These are phyloP conservation scores for Agrotis clavis DNA, from an alignment of 2,888 invertebrate genomes.

Conservation along the genomic window DNA sequence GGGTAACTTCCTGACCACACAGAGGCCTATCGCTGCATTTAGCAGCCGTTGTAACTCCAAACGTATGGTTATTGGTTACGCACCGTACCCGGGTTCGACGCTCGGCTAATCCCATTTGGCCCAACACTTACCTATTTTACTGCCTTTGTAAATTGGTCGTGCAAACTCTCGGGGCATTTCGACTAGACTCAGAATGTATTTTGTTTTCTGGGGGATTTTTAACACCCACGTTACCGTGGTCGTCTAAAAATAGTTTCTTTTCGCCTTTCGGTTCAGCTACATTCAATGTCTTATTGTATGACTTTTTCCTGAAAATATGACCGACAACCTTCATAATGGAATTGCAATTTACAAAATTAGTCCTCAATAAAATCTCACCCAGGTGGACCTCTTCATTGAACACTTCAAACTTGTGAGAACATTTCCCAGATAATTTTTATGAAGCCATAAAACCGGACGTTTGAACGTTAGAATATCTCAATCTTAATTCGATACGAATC, in stretches of 20 bases:
- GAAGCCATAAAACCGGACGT: constrained; percentile 65
- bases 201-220: constrained; percentile 55
- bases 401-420: constrained; percentile 52
- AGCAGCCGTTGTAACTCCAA: constrained; percentile 42
- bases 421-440: constrained; percentile 64
- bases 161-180: constrained; percentile 44
- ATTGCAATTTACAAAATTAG: constrained; percentile 18
- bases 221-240: constrained; percentile 51
- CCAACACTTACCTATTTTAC: constrained; percentile 60
- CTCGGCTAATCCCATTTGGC: constrained; percentile 58
- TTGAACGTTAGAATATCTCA: constrained; percentile 62
- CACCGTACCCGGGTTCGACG: constrained; percentile 55
- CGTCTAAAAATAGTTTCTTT: constrained; percentile 50
- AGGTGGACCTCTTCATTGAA: constrained; percentile 47
- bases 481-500: constrained; percentile 69
- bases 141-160: constrained; percentile 56
- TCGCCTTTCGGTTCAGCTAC: constrained; percentile 37
- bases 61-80: constrained; percentile 60
- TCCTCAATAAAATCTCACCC: constrained; percentile 29
- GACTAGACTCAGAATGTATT: constrained; percentile 40
- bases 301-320: constrained; percentile 31
- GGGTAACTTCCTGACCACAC: constrained; percentile 44
- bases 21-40: constrained; percentile 52
- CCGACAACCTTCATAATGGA: constrained; percentile 10
- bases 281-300: constrained; percentile 43